phyloP scores from a whole-genome alignment of 2,888 invertebrate genomes.

The Dysmachus trigonus region DNA sequence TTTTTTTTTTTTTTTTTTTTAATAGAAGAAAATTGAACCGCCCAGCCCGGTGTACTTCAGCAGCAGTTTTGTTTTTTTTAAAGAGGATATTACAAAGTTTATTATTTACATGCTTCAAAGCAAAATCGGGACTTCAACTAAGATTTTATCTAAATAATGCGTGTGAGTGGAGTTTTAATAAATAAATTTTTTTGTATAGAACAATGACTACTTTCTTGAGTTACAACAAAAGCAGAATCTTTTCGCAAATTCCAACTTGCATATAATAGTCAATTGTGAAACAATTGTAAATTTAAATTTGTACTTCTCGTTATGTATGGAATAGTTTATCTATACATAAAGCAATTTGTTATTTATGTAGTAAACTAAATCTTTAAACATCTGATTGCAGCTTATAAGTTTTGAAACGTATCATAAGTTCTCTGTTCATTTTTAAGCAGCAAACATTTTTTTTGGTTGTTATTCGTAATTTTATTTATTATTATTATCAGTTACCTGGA shows the following conservation, averaged over 20 bases:
- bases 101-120: conserved; percentile 1
- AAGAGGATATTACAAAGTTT: neutral
- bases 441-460: too few species aligned
- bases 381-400: too few species aligned
- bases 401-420: too few species aligned
- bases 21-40: neutral
- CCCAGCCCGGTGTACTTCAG: neutral
- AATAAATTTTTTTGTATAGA: neutral
- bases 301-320: too few species aligned
- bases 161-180: conserved; percentile 13
- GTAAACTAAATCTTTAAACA: too few species aligned
- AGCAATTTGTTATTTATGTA: too few species aligned
- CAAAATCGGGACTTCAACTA: neutral
- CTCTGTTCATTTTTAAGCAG: too few species aligned
- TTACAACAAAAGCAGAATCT: too few species aligned
- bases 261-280: neutral
- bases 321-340: too few species aligned
- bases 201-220: neutral
- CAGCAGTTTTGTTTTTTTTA: neutral
- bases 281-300: too few species aligned
- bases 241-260: neutral
- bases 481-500: too few species aligned
- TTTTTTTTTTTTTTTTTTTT: neutral
- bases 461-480: too few species aligned
- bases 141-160: neutral